Base-by-base conservation (phyloP, 2,797 vertebrate genomes). In the Lycodopsis pacificus region DNA sequence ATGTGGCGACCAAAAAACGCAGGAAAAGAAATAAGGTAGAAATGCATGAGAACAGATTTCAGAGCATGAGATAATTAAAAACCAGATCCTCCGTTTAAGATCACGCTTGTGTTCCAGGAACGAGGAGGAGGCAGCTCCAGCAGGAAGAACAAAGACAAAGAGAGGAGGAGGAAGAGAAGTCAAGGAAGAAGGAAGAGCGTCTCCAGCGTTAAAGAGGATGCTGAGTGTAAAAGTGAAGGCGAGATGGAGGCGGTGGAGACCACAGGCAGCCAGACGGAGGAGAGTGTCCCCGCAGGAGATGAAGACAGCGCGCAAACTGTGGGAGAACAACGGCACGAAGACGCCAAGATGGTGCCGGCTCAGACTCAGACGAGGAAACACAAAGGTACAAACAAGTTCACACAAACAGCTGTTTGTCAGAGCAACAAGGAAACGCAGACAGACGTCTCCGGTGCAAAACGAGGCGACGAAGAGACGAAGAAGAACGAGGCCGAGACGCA, bases 341-440 rank as follows among this genome's bases (percentile, higher is more conserved):
- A 51, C 3, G 7, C 10, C 1, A 62, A 10, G 62, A 86, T n/a
- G 75, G 74, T 70, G 3, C n/a, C 86, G 10, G 82, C 57, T 66
- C 82, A 90, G 38, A 92, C 92, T 36, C 92, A 91, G 74, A 93
- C 76, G 2, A 2, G 0, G 30, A 54, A 13, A 42, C 12, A 0
- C 3, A 14, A 67, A 71, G 3, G 64, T 1, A 1, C 0, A 19
- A 0, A 62, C 8, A 80, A n/a, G 22, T 0, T 0, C 19, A 92
- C 91, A 4, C 95, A 95, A 77, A 95, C 94, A 4, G 7, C 7
- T 11, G 68, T 90, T 14, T 0, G 0, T 20, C 86, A 76, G n/a
- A 80, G 4, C 7, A 7, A 66, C 71, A 75, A 91, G 80, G 79
- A 87, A 40, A 93, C 94, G 0, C 94, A 94, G 80, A 94, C 92